Evolutionary conservation across 2,113 vertebrate species (phyloP), one percentile per base, ranked within the genome.

Genomic region (Archocentrus centrarchus): DNA sequence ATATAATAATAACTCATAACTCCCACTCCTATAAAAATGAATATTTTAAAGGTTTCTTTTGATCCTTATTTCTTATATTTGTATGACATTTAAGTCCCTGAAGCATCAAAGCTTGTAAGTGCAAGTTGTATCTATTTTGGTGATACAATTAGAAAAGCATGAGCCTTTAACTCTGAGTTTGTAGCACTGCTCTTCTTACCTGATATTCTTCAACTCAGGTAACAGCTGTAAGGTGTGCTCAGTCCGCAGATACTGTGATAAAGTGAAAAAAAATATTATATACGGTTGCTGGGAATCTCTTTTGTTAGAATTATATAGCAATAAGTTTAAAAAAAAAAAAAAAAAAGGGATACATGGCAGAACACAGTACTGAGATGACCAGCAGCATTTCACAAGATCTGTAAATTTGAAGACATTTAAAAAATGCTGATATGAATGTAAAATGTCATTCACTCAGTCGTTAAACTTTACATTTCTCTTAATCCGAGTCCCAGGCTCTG

Each of bases 101-200:
- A 18, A 55, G 13, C 2, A 80, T 41, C 41, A 41, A 60, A 73
- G 47, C 47, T 73, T 53, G 27, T 55, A 73, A 32, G 47, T 41
- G 27, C 47, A 55, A 53, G 17, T 24, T 59, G 7, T 55, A 11
- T n/a, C 24, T 53, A 8, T 41, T 15, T 61, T 44, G 14, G 41
- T 32, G 14, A 76, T 66, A 61, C 5, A 80, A 83, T 47, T 60
- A 59, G 15, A 64, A 57, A 66, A 50, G 17, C n/a, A 39, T 32
- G 18, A 22, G 59, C 24, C 18, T 30, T 18, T 64, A 70, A 63
- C n/a, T 68, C 17, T 70, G 27, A 78, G 24, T 35, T 32, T 8
- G 30, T 44, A 30, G 53, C 24, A 82, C 80, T 64, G 39, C 53
- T 85, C 27, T 18, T 88, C 93, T 92, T 91, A 93, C 91, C 91